These are phyloP conservation scores for Colletes latitarsis DNA, from an alignment of 1,140 invertebrate genomes.

Conservation along the genomic window DNA sequence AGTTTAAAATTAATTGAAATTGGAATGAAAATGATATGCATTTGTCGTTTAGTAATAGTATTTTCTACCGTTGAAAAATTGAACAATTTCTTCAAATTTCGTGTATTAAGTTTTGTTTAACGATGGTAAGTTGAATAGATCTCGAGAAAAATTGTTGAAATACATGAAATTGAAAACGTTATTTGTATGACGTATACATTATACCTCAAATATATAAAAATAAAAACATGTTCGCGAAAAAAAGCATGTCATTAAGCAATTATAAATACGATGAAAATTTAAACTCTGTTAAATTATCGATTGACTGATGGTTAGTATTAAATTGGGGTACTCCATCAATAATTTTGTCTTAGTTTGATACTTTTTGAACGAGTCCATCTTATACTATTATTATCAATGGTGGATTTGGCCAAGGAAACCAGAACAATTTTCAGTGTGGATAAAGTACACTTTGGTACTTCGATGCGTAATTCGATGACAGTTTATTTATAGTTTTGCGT, in stretches of 20 bases:
- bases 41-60: too few relatives aligned
- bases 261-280: too few relatives aligned
- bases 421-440: not conserved
- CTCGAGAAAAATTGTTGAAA: too few relatives aligned
- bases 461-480: not conserved
- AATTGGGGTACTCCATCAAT: not conserved
- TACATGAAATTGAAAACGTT: too few relatives aligned
- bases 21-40: not conserved
- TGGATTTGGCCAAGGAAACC: not conserved
- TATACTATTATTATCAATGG: constrained; percentile 13
- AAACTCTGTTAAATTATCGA: not conserved
- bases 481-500: not conserved
- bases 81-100: too few relatives aligned
- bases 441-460: constrained; percentile 8
- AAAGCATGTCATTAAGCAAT: too few relatives aligned
- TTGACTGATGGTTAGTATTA: not conserved
- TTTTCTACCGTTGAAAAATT: too few relatives aligned
- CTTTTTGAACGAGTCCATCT: not conserved
- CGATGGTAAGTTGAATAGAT: too few relatives aligned
- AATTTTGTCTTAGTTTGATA: not conserved
- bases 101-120: too few relatives aligned
- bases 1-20: not conserved
- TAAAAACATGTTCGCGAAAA: too few relatives aligned
- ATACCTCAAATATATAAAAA: too few relatives aligned
- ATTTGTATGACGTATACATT: too few relatives aligned